phyloP scores from a whole-genome alignment of 1,140 invertebrate genomes.

The Neodiprion pinetum region DNA sequence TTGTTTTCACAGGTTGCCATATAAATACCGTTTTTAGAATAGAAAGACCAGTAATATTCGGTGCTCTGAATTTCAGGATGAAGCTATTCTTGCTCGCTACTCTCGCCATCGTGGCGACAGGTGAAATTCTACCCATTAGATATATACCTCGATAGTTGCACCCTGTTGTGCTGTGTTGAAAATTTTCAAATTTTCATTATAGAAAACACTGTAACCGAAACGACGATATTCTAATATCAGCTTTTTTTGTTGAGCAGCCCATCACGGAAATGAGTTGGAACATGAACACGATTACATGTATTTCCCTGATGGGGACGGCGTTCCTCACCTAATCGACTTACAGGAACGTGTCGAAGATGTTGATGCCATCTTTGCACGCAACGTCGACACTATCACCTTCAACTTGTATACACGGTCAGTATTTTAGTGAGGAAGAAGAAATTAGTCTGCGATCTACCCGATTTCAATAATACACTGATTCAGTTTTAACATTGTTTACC shows the following conservation, averaged over 20 bases:
- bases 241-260: not conserved
- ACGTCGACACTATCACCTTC: constrained; percentile 10
- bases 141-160: too few relatives aligned
- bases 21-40: too few relatives aligned
- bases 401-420: constrained; percentile 19
- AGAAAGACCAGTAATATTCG: too few relatives aligned
- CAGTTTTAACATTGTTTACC: not conserved
- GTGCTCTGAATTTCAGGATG: not conserved
- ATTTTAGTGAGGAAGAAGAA: not conserved
- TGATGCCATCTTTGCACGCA: not conserved
- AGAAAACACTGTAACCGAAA: too few relatives aligned
- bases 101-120: not conserved
- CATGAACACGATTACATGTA: constrained; percentile 22
- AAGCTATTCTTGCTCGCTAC: not conserved
- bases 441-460: not conserved
- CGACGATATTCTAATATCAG: too few relatives aligned
- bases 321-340: not conserved
- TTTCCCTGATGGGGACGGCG: constrained; percentile 19
- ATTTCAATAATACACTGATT: not conserved
- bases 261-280: not conserved
- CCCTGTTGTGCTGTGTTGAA: too few relatives aligned
- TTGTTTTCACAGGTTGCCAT: too few relatives aligned
- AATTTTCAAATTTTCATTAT: too few relatives aligned
- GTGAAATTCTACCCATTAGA: not conserved
- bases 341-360: not conserved